Conservation (phyloP, 1,140 invertebrate species). For the Cydia pomonella region DNA sequence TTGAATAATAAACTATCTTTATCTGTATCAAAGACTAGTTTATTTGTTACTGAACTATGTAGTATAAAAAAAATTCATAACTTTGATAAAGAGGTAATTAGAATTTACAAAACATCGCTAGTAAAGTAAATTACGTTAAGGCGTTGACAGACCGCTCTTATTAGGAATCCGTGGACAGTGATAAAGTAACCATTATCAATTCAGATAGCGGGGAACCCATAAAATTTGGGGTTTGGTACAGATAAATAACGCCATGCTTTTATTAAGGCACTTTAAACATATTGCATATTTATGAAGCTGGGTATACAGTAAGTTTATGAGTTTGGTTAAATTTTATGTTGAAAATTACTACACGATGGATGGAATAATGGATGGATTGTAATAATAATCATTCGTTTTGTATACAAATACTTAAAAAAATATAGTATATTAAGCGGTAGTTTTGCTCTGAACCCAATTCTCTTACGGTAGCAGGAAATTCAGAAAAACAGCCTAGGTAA, state of each 20-base stretch:
- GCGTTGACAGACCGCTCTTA: conserved; percentile 20
- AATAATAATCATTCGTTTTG: too few species aligned
- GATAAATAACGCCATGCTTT: conserved; percentile 26
- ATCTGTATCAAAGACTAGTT: too few species aligned
- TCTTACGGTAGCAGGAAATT: too few species aligned
- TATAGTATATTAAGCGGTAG: too few species aligned
- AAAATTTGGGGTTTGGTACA: conserved; percentile 25
- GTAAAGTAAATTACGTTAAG: not conserved
- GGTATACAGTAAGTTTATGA: not conserved
- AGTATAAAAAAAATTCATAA: not conserved
- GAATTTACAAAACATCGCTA: not conserved
- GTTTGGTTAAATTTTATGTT: not conserved
- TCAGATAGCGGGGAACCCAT: conserved; percentile 26
- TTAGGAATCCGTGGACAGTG: conserved; percentile 28
- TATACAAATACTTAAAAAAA: too few species aligned
- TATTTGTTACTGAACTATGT: too few species aligned
- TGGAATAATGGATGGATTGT: not conserved
- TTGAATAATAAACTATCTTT: too few species aligned
- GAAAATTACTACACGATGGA: not conserved
- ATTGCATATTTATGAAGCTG: conserved; percentile 23
- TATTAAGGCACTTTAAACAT: conserved; percentile 20
- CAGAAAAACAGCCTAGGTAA: too few species aligned
- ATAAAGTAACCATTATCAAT: conserved; percentile 34
- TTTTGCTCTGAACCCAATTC: too few species aligned
- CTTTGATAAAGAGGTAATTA: not conserved